Conservation (phyloP, 1,140 invertebrate species). For the Meloidogyne hapla region DNA sequence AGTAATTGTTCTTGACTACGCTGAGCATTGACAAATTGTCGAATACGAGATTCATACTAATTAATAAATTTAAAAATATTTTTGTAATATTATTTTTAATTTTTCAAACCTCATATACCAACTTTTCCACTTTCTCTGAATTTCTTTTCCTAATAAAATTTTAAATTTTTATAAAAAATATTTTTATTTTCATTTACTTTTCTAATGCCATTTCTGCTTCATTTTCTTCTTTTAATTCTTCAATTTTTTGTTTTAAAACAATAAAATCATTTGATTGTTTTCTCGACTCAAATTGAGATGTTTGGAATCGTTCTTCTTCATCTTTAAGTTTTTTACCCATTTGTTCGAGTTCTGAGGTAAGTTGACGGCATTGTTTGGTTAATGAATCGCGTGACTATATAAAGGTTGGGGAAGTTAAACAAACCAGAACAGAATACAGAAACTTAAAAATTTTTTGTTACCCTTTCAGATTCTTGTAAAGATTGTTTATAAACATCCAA, state of each 20-base stretch:
- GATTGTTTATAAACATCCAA: constrained; percentile 55
- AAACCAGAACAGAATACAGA: too few relatives aligned
- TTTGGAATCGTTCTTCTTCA: constrained; percentile 29
- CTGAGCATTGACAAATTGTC: constrained; percentile 35
- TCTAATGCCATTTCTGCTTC: constrained; percentile 27
- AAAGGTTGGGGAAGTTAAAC: too few relatives aligned
- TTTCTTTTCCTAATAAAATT: constrained; percentile 46
- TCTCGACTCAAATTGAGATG: constrained; percentile 29
- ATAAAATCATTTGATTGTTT: constrained; percentile 33
- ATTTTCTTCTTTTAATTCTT: constrained; percentile 41
- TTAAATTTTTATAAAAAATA: constrained; percentile 19
- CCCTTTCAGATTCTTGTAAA: constrained; percentile 48
- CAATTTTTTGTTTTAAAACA: constrained; percentile 36
- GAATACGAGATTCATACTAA: constrained; percentile 16
- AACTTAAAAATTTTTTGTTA: too few relatives aligned
- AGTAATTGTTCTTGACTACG: constrained; percentile 36
- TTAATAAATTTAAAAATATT: too few relatives aligned
- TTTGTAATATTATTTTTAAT: not conserved
- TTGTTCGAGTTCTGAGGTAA: constrained; percentile 36
- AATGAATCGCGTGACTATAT: constrained; percentile 38
- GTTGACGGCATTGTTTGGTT: constrained; percentile 30
- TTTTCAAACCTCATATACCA: constrained; percentile 21
- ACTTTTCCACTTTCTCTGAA: constrained; percentile 33
- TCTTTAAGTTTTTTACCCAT: constrained; percentile 19
- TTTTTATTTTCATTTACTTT: constrained; percentile 17